Base-by-base conservation (phyloP, 2,113 vertebrate genomes). In the Ammodramus savannarum region DNA sequence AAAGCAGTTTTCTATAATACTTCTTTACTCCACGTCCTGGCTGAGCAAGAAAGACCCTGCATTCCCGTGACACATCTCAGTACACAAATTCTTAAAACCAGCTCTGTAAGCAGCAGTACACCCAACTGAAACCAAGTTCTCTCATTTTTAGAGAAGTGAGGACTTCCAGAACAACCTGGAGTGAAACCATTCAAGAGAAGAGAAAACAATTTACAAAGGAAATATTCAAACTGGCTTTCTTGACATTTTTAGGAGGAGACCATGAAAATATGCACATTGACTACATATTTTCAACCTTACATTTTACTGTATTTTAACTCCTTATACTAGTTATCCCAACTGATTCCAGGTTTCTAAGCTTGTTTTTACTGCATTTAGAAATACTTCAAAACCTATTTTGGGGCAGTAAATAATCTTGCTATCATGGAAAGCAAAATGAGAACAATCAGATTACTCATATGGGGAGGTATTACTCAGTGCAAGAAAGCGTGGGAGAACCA, bases 361-460 rank as follows among this genome's bases (percentile, higher is more conserved):
- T 78, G 17, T 65, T 95, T 94, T 69, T 23, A 67, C 48, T 3
- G 0, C 12, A 16, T 55, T 87, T 74, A n/a, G 78, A 81, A 89
- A 66, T 55, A 65, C 32, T 82, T 72, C 7, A 57, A 69, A 34
- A 52, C 49, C 31, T 73, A 49, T 51, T 91, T 89, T 85, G n/a
- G n/a, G 57, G 26, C 66, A 90, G 85, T 87, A 93, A 95, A 85
- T 89, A 87, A 89, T 52, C 66, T 87, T 62, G 32, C 34, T 90
- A 31, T 76, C 55, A 91, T 49, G 54, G 85, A 91, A 95, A 89
- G 69, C 58, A 20, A 85, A 83, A 94, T 86, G 82, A 93, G 92
- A 94, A 94, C 72, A 88, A 96, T 91, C 76, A 77, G 87, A 77
- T 92, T 92, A 93, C 52, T 96, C 93, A 93, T 89, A 71, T 87